Evolutionary conservation across 2,797 vertebrate genomes (phyloP), one percentile per base, ranked within the genome.

Genomic region (Macropodus opercularis): DNA sequence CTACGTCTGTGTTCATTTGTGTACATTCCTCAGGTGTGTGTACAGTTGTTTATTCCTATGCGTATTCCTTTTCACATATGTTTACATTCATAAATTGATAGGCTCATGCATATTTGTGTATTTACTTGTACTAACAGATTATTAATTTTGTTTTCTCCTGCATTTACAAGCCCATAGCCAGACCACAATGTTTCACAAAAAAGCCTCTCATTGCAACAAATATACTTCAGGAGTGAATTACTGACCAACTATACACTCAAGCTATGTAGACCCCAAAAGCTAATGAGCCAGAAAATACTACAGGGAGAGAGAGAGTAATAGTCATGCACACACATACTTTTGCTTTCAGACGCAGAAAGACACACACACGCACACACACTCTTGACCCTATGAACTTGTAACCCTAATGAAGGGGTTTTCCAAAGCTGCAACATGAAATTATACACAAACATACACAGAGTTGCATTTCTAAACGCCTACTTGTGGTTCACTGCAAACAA

Each of bases 401-500:
- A 89, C 87, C 77, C 75, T 66, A 43, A 79, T 63, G 75, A 80
- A 43, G 86, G 79, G 75, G 47, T 79, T 88, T 89, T 90, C 83
- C 81, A 69, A 69, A 73, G 74, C 81, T 81, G 70, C 54, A 63
- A 65, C 64, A 74, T 81, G 32, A 69, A 76, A 74, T 72, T 63
- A 63, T 43, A 67, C 8, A 38, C 57, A 83, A 50, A 66, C 61
- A 63, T 68, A 69, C 39, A 77, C 34, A 64, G 8, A 38, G 44
- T 39, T 75, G 51, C 52, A 51, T 64, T 62, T 69, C 57, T 63
- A 48, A 63, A 73, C 80, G 72, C 76, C 69, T 79, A 77, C 87
- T 85, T 91, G 87, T 8, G 88, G 90, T 93, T 93, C 88, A 89
- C 85, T 90, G 85, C 52, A 69, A 90, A 80, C 89, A 91, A 92